A percentile compares a stretch with the other conserved stretches of the same genome.
Conservation (phyloP, 2,113 vertebrate species). For the Acanthisitta chloris region DNA sequence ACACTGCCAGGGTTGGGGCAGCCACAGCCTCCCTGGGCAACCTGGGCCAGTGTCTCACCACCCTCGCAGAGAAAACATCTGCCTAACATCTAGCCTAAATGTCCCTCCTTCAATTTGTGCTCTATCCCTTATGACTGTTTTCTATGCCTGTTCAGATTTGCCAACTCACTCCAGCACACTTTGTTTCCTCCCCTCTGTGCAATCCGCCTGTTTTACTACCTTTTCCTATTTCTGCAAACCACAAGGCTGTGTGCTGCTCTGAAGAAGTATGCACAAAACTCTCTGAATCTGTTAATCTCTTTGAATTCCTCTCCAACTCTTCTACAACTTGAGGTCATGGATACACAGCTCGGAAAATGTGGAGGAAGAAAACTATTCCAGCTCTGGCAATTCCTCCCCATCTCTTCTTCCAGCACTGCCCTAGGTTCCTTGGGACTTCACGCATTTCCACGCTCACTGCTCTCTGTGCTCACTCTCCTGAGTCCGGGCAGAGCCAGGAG, state of each 20-base stretch:
- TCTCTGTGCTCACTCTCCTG: background rate
- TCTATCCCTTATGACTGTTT: background rate
- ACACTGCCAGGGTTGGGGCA: too few relatives aligned
- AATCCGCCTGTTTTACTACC: background rate
- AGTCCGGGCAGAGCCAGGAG: background rate
- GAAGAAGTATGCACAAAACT: background rate
- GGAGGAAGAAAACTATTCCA: background rate
- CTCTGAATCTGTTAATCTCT: background rate
- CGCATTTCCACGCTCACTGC: rapidly evolving
- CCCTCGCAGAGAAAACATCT: too few relatives aligned
- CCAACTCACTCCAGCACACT: background rate
- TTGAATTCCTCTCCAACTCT: too few relatives aligned
- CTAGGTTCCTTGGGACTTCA: background rate
- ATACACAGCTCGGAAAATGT: background rate
- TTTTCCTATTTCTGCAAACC: background rate
- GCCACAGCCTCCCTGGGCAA: too few relatives aligned
- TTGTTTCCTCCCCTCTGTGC: background rate
- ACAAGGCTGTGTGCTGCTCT: background rate
- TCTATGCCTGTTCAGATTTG: background rate
- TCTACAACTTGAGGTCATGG: background rate
- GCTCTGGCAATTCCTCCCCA: background rate
- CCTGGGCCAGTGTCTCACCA: too few relatives aligned
- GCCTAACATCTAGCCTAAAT: too few relatives aligned
- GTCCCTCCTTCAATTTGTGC: too few relatives aligned
- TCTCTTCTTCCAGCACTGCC: background rate